Evolutionary conservation across 2,797 vertebrate species (phyloP), one percentile per base, ranked within the genome.

Genomic region (Rhinogobio ventralis): DNA sequence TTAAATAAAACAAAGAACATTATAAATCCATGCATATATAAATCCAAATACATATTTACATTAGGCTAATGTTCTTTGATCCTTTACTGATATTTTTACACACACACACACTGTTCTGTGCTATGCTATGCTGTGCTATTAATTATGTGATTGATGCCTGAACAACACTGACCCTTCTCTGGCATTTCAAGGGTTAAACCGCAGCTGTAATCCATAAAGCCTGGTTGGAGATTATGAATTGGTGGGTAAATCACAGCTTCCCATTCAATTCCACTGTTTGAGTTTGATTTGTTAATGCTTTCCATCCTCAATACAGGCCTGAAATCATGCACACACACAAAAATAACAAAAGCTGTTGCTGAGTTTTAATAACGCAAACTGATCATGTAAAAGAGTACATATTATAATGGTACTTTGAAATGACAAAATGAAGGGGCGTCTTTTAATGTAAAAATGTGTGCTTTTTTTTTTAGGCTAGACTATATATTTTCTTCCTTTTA

Each of bases 191-290:
- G 74, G 49, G 82, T 84, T 84, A 77, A 84, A 55, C 66, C 14
- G 36, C 64, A 77, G 64, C 25, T 15, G 28, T 85, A 79, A 85
- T 85, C 75, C 53, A 1, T 42, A 84, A 78, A 84, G 64, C 82
- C 64, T 53, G 8, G 51, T 19, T 62, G 53, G 53, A 69, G 83
- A 79, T 84, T 79, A 84, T 79, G 74, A 84, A 79, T 83, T 1
- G n/a, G 72, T 55, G 33, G 62, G 7, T 68, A 83, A 68, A 83
- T 36, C 53, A 36, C 10, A 64, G 75, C 19, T 72, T 72, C 1
- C 30, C 53, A 79, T 71, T 79, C 75, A 85, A 79, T 51, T 23
- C 30, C 45, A 1, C 28, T 75, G 28, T 30, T 42, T 7, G 28
- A 64, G 28, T 74, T 83, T 67, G 66, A 79, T 79, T 39, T 36